Conservation (phyloP, 2,888 invertebrate genomes). For the Trisateles emortualis region DNA sequence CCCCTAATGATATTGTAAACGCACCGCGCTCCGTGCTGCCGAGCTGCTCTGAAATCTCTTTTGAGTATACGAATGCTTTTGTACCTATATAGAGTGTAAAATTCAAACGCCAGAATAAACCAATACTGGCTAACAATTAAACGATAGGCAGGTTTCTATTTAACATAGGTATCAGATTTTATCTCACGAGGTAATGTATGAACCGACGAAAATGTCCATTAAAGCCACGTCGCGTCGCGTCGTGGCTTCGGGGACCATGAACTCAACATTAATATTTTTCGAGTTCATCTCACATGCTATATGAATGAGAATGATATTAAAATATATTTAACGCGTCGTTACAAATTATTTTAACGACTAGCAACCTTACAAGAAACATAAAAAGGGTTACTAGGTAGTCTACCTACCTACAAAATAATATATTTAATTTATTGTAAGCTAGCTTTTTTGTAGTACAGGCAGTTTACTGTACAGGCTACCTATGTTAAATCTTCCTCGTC, state of each 20-base stretch:
- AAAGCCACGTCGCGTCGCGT: constrained; percentile 26
- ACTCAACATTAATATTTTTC: constrained; percentile 72
- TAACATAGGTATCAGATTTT: too few species aligned
- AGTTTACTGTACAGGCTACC: too few species aligned
- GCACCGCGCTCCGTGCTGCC: constrained; percentile 42
- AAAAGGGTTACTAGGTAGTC: too few species aligned
- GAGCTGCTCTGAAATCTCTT: constrained; percentile 23
- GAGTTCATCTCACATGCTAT: constrained; percentile 72
- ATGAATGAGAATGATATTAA: constrained; percentile 30
- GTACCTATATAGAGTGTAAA: constrained; percentile 5
- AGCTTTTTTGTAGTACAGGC: too few species aligned
- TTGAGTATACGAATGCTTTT: constrained; percentile 36
- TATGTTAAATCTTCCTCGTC: too few species aligned
- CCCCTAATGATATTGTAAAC: constrained; percentile 77
- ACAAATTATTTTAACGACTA: not conserved
- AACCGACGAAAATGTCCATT: constrained; percentile 27
- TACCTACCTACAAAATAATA: too few species aligned
- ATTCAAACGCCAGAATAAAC: too few species aligned
- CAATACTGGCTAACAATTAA: too few species aligned
- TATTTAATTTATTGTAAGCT: too few species aligned
- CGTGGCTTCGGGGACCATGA: constrained; percentile 78
- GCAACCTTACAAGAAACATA: too few species aligned
- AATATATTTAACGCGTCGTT: constrained; percentile 9
- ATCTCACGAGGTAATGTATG: too few species aligned
- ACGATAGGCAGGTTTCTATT: too few species aligned